Evolutionary conservation across 2,888 invertebrate genomes (phyloP).

Genomic region (Caenorhabditis macrosperma): DNA sequence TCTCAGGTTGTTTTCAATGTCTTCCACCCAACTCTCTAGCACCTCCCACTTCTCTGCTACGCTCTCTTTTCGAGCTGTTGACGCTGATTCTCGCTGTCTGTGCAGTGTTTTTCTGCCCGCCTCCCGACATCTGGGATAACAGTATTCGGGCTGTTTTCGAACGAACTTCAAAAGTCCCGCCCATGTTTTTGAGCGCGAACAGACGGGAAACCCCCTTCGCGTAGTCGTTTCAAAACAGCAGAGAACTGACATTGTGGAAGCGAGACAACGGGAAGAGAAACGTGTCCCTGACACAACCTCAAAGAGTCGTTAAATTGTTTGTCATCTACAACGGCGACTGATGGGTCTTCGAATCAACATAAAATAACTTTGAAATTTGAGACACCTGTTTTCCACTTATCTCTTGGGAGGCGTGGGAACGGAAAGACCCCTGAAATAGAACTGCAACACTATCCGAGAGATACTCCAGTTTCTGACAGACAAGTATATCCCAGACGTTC

Average conservation of each 20-base stretch:
- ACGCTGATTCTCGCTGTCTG: conserved; percentile 8
- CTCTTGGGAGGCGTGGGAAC: background rate
- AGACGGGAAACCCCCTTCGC: background rate
- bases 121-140: conserved; percentile 44
- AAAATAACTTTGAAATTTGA: conserved; percentile 16
- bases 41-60: conserved; percentile 45
- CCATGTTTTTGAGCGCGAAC: conserved; percentile 18
- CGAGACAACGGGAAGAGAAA: background rate
- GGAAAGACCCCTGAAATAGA: background rate
- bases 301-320: conserved; percentile 42
- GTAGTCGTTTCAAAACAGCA: background rate
- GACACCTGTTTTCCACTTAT: background rate
- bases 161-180: conserved; percentile 35
- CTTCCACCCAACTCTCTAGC: conserved; percentile 42
- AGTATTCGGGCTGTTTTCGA: conserved; percentile 28
- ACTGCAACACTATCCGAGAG: background rate
- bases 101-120: conserved; percentile 43
- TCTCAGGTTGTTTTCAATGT: conserved; percentile 50
- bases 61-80: conserved; percentile 52
- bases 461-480: background rate
- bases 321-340: background rate
- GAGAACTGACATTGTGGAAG: background rate
- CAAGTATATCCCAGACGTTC: too few species aligned
- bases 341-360: conserved; percentile 33
- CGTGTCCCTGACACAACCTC: conserved; percentile 18